Base-by-base conservation (phyloP, 1,140 invertebrate genomes). In the Ostrea denselamellosa region DNA sequence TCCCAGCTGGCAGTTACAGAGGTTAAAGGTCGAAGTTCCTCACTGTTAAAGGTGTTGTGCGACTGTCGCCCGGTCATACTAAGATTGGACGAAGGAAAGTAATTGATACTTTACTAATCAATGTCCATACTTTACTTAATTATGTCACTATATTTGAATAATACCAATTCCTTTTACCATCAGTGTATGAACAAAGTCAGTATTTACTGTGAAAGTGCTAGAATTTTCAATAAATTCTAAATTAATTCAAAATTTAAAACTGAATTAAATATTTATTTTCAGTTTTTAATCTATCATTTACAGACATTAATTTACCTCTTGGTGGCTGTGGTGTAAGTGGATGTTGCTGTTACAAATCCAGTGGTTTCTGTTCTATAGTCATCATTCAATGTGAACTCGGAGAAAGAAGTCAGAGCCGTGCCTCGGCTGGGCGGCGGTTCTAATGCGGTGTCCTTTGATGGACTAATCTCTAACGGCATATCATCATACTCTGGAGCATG, bases 1-100 rank as follows among this genome's bases (percentile, higher is more conserved):
- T 93, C 92, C 91, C 91, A 92, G 84, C 91, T 92, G 65, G 91
- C 90, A 56, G 93, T 92, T 34, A 93, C 92, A 34, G 93, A 93
- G 44, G 93, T 93, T 22, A 93, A 91, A 17, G 92, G 92, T 51
- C 92, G 89, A 10, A 93, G 88, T 56, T 93, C 93, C 77, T 93
- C 92, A 86, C 90, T 93, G 87, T 92, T 91, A 83, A 88, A 91
- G 44, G 92, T 91, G 17, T 91, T 87, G 34, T 89, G 88, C 4
- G 92, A 92, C 54, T 90, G 88, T 83, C 90, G 54, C 9, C 91
- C 92, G 83, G 54, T 85, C 56, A 34, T 52, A 82, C 62, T 83
- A 71, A n/a, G 68, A 85, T 86, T 34, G 54, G 53, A 85, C 8
- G 83, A 10, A 14, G 54, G 8, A 56, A 56, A 56, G 1, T 9